Conservation (phyloP, 1,140 invertebrate genomes). For the Cataglyphis hispanica region DNA sequence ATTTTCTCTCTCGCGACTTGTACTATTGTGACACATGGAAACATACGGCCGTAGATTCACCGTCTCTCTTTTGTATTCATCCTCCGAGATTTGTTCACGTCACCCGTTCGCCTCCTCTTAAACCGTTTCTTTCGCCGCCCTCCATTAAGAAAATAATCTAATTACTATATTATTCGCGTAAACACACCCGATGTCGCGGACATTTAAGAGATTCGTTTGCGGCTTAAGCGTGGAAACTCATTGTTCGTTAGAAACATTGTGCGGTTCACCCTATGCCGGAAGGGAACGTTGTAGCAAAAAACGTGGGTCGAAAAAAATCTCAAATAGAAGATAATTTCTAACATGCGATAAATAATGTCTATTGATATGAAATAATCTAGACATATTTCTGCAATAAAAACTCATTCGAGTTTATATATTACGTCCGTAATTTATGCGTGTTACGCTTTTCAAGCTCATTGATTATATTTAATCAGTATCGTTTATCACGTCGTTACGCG, state of each 20-base stretch:
- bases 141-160: conserved; percentile 25
- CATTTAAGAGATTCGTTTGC: conserved; percentile 6
- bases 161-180: conserved; percentile 8
- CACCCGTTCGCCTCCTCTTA: conserved; percentile 21
- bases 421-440: not conserved
- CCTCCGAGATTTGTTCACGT: not conserved
- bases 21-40: not conserved
- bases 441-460: not conserved
- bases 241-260: conserved; percentile 11
- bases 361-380: not conserved
- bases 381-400: not conserved
- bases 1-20: not conserved
- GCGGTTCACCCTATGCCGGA: conserved; percentile 22
- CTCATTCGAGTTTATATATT: not conserved
- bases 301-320: not conserved
- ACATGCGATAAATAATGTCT: conserved; percentile 10
- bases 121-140: not conserved
- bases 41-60: not conserved
- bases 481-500: not conserved
- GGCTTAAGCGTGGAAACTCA: conserved; percentile 26
- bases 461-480: conserved; percentile 5
- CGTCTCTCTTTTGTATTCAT: not conserved
- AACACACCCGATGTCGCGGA: not conserved
- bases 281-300: not conserved
- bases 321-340: not conserved